These are phyloP conservation scores for Hyperoplus immaculatus DNA, from an alignment of 2,797 vertebrate species.

Conservation along the genomic window DNA sequence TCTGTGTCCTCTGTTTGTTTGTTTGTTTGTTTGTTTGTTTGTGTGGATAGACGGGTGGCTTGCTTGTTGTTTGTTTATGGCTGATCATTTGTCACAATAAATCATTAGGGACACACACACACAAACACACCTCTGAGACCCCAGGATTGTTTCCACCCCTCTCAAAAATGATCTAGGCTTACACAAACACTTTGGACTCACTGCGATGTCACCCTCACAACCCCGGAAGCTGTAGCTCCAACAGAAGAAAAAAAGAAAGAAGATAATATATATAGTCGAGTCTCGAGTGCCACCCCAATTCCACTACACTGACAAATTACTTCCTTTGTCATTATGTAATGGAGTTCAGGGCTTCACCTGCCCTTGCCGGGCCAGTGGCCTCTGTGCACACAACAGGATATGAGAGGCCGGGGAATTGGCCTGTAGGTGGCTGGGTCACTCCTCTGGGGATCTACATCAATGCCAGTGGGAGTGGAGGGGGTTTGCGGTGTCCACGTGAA, in stretches of 20 bases:
- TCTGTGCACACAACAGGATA: slow-evolving; percentile 61
- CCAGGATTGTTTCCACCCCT: slow-evolving; percentile 44
- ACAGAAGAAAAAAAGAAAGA: slow-evolving; percentile 40
- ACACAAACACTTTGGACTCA: slow-evolving; percentile 67
- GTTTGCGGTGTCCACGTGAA: not conserved
- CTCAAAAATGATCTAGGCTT: slow-evolving; percentile 71
- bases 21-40: slow-evolving; percentile 78
- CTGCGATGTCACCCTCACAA: slow-evolving; percentile 47
- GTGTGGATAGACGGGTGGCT: slow-evolving; percentile 67
- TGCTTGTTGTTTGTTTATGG: slow-evolving; percentile 79
- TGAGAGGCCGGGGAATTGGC: slow-evolving; percentile 63
- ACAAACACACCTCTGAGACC: slow-evolving; percentile 29
- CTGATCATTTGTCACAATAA: slow-evolving; percentile 82
- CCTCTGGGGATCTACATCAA: slow-evolving; percentile 50
- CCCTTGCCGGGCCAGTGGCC: slow-evolving; percentile 54
- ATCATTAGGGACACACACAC: slow-evolving; percentile 65
- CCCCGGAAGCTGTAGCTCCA: slow-evolving; percentile 52
- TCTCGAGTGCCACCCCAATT: slow-evolving; percentile 64
- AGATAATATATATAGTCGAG: slow-evolving; percentile 49
- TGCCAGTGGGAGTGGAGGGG: not conserved
- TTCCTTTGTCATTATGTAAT: slow-evolving; percentile 79
- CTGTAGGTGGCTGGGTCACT: slow-evolving; percentile 51
- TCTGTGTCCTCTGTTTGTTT: slow-evolving; percentile 68
- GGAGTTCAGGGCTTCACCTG: slow-evolving; percentile 73
- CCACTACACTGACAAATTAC: slow-evolving; percentile 74